These are phyloP conservation scores for Centrocercus urophasianus DNA, from an alignment of 2,113 vertebrate genomes.

Conservation along the genomic window DNA sequence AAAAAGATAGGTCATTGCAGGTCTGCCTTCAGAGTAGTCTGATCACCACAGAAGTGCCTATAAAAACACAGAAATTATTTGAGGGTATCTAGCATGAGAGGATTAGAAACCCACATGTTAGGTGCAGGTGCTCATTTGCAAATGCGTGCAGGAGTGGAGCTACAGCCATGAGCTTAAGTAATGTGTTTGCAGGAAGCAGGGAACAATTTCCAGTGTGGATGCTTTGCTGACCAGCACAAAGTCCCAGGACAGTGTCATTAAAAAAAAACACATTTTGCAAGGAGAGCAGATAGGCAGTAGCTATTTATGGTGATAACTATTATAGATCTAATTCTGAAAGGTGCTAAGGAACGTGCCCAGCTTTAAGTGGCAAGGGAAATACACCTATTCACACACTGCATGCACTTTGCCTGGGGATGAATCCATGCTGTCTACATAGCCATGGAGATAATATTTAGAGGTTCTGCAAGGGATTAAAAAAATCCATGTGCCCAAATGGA, in stretches of 20 bases:
- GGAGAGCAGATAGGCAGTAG: neutral
- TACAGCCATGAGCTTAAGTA: neutral
- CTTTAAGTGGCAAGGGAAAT: neutral
- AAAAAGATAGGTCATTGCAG: neutral
- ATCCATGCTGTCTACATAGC: fast-evolving
- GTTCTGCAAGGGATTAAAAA: neutral
- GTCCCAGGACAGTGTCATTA: neutral
- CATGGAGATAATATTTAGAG: neutral
- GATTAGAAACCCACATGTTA: conserved; percentile 22
- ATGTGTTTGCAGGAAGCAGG: neutral
- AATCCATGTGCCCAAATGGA: neutral
- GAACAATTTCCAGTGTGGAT: neutral
- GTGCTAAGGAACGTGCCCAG: neutral
- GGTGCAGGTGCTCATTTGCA: conserved; percentile 17
- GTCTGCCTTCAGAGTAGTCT: conserved; percentile 26
- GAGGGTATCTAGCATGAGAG: neutral
- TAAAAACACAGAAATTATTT: conserved; percentile 48
- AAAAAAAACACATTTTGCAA: neutral
- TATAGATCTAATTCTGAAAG: neutral
- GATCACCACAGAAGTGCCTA: conserved; percentile 38
- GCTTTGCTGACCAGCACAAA: conserved; percentile 1
- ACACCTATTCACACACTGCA: neutral
- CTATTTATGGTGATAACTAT: neutral
- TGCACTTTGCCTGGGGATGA: neutral
- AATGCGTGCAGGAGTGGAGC: neutral